Evolutionary conservation across 2,797 vertebrate species (phyloP).

Genomic region (Gymnopithys bicolor): DNA sequence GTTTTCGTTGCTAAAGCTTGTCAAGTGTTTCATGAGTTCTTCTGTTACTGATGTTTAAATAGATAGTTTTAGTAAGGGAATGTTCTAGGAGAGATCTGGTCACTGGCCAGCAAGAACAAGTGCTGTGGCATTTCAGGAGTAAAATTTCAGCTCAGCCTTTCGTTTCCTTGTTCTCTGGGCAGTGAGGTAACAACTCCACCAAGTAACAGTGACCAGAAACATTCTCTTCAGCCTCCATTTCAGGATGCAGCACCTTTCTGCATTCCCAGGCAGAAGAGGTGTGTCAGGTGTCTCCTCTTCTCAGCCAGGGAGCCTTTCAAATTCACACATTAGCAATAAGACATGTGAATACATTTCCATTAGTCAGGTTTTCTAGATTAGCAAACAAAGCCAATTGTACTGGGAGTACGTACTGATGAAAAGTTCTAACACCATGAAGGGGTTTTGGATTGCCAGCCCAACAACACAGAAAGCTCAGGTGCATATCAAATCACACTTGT

Average conservation of each 20-base stretch:
- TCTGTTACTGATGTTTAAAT: not conserved
- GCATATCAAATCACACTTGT: not conserved
- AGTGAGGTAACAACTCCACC: not conserved
- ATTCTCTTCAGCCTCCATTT: not conserved
- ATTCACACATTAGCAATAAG: not conserved
- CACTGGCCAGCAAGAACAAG: not conserved
- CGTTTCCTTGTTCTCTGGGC: not conserved
- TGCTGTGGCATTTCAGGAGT: not conserved
- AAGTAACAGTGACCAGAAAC: not conserved
- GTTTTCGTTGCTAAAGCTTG: not conserved
- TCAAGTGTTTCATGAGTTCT: not conserved
- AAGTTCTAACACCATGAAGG: not conserved
- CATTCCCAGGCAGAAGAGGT: not conserved
- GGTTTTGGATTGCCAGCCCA: not conserved
- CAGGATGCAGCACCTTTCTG: not conserved
- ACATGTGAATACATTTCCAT: not conserved
- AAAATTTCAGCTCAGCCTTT: not conserved
- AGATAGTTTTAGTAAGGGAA: not conserved
- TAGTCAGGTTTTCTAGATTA: not conserved
- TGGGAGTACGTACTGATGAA: not conserved
- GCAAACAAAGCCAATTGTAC: not conserved
- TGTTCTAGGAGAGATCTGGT: not conserved
- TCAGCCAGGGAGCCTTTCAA: not conserved
- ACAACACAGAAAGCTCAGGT: not conserved
- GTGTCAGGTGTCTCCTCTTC: not conserved